Evolutionary conservation across 2,113 vertebrate species (phyloP).

Genomic region (Halichoeres trimaculatus): DNA sequence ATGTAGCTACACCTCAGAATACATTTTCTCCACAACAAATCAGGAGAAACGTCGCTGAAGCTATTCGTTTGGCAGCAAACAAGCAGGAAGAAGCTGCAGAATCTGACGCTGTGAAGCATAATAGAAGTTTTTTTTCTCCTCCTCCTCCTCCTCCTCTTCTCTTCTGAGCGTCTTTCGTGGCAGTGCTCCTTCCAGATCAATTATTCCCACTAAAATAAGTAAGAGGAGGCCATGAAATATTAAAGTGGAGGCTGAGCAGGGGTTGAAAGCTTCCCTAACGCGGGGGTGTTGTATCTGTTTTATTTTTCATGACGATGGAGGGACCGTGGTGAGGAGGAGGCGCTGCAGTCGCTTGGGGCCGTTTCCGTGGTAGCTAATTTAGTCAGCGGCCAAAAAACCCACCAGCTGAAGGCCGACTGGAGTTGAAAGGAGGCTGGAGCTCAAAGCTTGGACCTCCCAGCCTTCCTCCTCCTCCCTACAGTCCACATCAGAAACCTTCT

Average conservation of each 20-base stretch:
- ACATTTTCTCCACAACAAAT: constrained; percentile 37
- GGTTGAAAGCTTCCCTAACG: constrained; percentile 78
- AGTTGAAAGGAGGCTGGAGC: constrained; percentile 33
- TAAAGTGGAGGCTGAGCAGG: constrained; percentile 68
- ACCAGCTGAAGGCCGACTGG: constrained; percentile 32
- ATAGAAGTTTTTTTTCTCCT: constrained; percentile 17
- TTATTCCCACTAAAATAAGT: constrained; percentile 83
- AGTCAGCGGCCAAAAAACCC: constrained; percentile 39
- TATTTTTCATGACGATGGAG: constrained; percentile 81
- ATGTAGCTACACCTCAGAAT: not conserved
- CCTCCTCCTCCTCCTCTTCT: constrained; percentile 43
- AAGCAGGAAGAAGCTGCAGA: constrained; percentile 19
- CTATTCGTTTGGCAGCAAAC: constrained; percentile 16
- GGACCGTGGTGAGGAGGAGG: constrained; percentile 50
- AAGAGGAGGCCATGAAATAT: constrained; percentile 79
- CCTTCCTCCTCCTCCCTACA: not conserved
- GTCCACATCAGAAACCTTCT: constrained; percentile 7
- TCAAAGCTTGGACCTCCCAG: not conserved
- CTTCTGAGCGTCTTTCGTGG: constrained; percentile 28
- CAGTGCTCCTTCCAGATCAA: constrained; percentile 78
- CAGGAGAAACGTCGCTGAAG: not conserved
- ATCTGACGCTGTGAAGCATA: constrained; percentile 26
- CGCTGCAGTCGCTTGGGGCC: constrained; percentile 55
- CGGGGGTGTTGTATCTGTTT: constrained; percentile 78
- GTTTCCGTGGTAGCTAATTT: constrained; percentile 61